Conservation (phyloP, 2,888 invertebrate genomes). For the Scaptomyza flava region DNA sequence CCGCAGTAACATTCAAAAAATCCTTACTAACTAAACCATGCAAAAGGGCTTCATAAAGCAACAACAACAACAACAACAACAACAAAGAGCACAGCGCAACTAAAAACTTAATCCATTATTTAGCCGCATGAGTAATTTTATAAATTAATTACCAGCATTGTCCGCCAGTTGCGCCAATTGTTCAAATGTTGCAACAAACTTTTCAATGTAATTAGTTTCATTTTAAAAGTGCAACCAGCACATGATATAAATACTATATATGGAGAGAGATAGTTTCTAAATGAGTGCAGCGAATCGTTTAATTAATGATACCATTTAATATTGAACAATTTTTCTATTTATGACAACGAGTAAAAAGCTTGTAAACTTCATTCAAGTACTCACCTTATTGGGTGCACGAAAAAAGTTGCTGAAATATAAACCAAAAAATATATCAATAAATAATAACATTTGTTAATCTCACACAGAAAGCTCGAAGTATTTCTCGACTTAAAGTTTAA, state of each 20-base stretch:
- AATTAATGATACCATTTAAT: conserved; percentile 8
- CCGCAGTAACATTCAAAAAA: conserved; percentile 52
- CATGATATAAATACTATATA: neutral
- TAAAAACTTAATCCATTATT: conserved; percentile 68
- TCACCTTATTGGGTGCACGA: neutral
- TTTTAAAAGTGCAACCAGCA: conserved; percentile 11
- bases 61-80: conserved; percentile 14
- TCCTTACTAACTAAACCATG: conserved; percentile 11
- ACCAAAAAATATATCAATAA: too few relatives aligned
- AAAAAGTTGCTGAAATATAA: neutral
- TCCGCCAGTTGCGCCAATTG: conserved; percentile 32
- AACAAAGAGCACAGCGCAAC: conserved; percentile 1
- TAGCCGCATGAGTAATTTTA: conserved; percentile 60
- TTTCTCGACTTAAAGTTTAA: too few relatives aligned
- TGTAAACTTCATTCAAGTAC: neutral
- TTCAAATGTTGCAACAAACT: conserved; percentile 39
- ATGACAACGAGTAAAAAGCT: neutral
- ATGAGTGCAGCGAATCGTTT: neutral
- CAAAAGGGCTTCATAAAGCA: conserved; percentile 27
- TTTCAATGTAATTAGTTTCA: conserved; percentile 55
- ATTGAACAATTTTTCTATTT: neutral
- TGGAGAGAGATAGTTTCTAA: neutral
- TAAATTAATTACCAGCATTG: conserved; percentile 65
- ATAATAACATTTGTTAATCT: too few relatives aligned
- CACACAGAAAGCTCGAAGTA: too few relatives aligned